Evolutionary conservation across 1,140 invertebrate genomes (phyloP).

Genomic region (Reticulitermes speratus): DNA sequence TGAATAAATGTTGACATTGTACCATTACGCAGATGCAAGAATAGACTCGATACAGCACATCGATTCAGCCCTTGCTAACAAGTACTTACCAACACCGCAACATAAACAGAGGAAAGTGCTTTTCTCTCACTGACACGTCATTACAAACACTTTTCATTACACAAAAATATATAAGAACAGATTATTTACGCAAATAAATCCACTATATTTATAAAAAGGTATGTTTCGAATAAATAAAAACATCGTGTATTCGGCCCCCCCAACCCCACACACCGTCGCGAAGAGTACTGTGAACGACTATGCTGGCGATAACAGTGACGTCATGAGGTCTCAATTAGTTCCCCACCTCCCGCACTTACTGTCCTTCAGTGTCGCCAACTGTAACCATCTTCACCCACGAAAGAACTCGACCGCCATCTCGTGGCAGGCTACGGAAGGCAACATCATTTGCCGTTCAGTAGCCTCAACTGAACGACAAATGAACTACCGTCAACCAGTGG

Average conservation of each 20-base stretch:
- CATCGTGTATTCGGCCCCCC: background rate
- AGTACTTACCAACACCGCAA: background rate
- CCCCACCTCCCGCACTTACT: background rate
- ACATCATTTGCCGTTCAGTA: too few species aligned
- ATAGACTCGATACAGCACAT: background rate
- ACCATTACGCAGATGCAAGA: background rate
- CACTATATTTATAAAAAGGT: background rate
- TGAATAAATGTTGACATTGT: background rate
- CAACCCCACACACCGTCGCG: too few species aligned
- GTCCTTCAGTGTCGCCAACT: background rate
- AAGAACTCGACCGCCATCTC: background rate
- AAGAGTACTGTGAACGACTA: background rate
- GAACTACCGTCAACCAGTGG: too few species aligned
- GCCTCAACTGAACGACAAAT: too few species aligned
- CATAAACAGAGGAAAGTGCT: background rate
- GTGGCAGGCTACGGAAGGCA: background rate
- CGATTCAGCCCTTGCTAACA: too few species aligned
- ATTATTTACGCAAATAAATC: background rate
- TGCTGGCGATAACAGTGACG: constrained; percentile 13
- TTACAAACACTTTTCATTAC: background rate
- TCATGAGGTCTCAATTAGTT: constrained; percentile 1
- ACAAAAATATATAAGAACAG: background rate
- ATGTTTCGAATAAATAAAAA: background rate
- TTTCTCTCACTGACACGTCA: constrained; percentile 20
- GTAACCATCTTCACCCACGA: background rate